These are phyloP conservation scores for Auanema sp. DNA, from an alignment of 2,888 invertebrate genomes.

Conservation along the genomic window DNA sequence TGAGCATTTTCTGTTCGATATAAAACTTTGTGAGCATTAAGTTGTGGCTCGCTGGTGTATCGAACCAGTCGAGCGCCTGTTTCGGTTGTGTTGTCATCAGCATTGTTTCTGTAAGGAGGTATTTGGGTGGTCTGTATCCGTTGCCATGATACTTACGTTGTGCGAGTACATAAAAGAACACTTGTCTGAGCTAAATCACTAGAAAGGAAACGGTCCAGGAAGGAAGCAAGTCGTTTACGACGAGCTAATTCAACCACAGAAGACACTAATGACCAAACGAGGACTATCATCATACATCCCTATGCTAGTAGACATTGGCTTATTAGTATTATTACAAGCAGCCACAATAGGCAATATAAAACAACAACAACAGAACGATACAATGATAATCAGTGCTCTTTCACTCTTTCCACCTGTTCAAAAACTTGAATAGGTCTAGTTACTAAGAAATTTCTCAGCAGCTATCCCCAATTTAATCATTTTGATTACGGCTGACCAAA, in stretches of 20 bases:
- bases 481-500: no score
- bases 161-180: conserved; percentile 31
- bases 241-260: conserved; percentile 40
- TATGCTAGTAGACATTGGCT: background rate
- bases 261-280: conserved; percentile 58
- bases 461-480: no score
- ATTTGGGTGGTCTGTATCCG: no score
- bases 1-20: conserved; percentile 29
- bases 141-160: conserved; percentile 3
- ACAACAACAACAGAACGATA: conserved; percentile 4
- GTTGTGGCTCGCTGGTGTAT: conserved; percentile 34
- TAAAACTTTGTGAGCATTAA: conserved; percentile 27
- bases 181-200: conserved; percentile 27
- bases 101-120: no score
- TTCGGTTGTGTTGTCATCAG: background rate
- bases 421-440: no score
- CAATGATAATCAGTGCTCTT: background rate
- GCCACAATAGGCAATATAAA: background rate
- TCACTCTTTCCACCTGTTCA: no score
- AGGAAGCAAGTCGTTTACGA: conserved; percentile 34
- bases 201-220: conserved; percentile 29
- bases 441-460: no score
- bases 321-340: background rate
- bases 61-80: conserved; percentile 19
- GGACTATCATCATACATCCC: conserved; percentile 46